Conservation (phyloP, 2,888 invertebrate species). For the Pterobdella sp. region DNA sequence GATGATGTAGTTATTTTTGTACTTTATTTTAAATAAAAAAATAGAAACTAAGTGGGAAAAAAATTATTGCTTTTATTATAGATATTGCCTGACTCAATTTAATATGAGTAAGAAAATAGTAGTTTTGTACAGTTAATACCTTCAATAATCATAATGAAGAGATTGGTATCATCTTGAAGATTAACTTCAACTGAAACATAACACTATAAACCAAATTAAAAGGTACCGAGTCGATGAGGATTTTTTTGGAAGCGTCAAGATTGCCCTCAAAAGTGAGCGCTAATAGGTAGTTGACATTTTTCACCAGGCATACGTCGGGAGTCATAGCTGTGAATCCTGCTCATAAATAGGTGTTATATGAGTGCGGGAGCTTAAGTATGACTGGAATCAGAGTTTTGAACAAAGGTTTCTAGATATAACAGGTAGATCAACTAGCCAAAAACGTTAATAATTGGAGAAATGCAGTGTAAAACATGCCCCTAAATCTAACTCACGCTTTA, state of each 20-base stretch:
- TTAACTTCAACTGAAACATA: constrained; percentile 2
- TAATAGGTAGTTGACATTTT: background rate
- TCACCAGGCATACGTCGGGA: constrained; percentile 11
- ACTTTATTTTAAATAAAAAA: too few relatives aligned
- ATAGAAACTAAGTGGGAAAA: too few relatives aligned
- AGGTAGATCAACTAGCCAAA: too few relatives aligned
- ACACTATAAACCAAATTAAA: background rate
- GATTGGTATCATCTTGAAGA: background rate
- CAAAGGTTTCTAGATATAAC: too few relatives aligned
- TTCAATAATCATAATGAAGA: constrained; percentile 8
- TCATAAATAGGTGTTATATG: background rate
- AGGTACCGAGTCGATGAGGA: constrained; percentile 20
- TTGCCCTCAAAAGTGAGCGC: constrained; percentile 1
- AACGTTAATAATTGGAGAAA: too few relatives aligned
- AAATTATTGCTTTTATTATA: too few relatives aligned
- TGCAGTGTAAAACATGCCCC: too few relatives aligned
- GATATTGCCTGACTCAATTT: too few relatives aligned
- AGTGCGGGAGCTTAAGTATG: background rate
- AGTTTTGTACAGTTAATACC: too few relatives aligned
- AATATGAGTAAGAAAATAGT: background rate
- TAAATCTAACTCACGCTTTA: too few relatives aligned
- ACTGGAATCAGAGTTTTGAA: background rate
- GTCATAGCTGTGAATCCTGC: background rate
- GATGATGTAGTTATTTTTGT: too few relatives aligned
- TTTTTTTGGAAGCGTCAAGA: background rate